A percentile compares a stretch with the other conserved stretches of the same genome.
These are phyloP conservation scores for Pyxicephalus adspersus DNA, from an alignment of 2,113 vertebrate genomes.

Conservation along the genomic window DNA sequence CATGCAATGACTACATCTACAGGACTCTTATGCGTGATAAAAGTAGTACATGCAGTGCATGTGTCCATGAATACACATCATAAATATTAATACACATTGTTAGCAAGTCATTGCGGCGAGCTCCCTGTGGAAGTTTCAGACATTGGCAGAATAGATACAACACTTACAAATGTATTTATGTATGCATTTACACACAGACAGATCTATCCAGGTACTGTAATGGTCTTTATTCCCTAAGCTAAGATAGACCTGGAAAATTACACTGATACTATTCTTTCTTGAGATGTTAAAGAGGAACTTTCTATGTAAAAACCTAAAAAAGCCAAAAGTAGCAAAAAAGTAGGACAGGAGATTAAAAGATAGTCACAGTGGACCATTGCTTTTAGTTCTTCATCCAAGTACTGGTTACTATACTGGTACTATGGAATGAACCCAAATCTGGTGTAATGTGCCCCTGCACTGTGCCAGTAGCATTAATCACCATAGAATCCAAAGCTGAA, in stretches of 20 bases:
- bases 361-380: too few relatives aligned
- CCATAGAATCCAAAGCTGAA: too few relatives aligned
- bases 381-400: too few relatives aligned
- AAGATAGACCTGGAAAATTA: not conserved
- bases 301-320: too few relatives aligned
- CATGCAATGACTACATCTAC: conserved; percentile 1
- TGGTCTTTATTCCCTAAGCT: not conserved
- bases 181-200: conserved; percentile 7
- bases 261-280: too few relatives aligned
- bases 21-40: not conserved
- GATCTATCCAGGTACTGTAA: not conserved
- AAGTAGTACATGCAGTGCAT: not conserved
- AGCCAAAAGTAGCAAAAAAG: too few relatives aligned
- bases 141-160: conserved; percentile 1
- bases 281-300: too few relatives aligned
- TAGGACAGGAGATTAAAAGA: too few relatives aligned
- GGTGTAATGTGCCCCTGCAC: too few relatives aligned
- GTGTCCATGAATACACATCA: conserved; percentile 15
- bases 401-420: too few relatives aligned
- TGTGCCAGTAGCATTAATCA: too few relatives aligned
- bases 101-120: conserved; percentile 18
- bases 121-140: conserved; percentile 31
- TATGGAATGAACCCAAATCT: too few relatives aligned
- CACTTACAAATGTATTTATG: conserved; percentile 22
- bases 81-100: conserved; percentile 51